These are phyloP conservation scores for Coracias cyanogaster DNA, from an alignment of 2,797 vertebrate genomes.

Conservation along the genomic window DNA sequence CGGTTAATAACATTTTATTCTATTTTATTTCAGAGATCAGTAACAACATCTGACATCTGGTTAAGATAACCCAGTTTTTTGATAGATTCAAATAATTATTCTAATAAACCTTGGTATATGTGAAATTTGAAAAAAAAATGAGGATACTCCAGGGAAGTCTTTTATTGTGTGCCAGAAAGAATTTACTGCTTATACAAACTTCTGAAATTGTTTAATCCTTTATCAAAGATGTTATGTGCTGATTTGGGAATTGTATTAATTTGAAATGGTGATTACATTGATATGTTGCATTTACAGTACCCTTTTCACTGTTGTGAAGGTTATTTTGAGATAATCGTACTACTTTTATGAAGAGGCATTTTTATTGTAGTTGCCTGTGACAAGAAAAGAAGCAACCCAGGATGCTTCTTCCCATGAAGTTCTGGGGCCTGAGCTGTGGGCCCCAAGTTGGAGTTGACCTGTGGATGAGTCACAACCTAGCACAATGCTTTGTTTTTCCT, in stretches of 20 bases:
- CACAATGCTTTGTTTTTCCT: too few species aligned
- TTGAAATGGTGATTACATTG: neutral
- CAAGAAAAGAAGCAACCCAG: neutral
- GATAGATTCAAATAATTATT: neutral
- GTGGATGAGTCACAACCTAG: too few species aligned
- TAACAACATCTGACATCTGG: neutral
- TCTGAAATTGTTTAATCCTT: neutral
- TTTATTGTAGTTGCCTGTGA: neutral
- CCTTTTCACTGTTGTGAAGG: neutral
- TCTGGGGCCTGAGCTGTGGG: too few species aligned
- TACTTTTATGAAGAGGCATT: neutral
- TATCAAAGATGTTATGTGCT: neutral
- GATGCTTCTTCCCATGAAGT: neutral
- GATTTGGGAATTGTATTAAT: neutral
- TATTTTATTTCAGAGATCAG: neutral
- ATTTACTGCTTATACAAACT: neutral
- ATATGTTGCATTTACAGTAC: neutral
- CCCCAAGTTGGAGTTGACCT: too few species aligned
- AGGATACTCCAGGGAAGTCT: neutral
- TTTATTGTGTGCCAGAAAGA: neutral
- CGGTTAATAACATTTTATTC: neutral
- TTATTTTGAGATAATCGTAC: neutral
- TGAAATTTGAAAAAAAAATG: neutral
- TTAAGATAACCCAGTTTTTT: neutral
- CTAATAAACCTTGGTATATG: neutral